phyloP scores from a whole-genome alignment of 2,888 invertebrate species.

The Microctonus aethiopoides region DNA sequence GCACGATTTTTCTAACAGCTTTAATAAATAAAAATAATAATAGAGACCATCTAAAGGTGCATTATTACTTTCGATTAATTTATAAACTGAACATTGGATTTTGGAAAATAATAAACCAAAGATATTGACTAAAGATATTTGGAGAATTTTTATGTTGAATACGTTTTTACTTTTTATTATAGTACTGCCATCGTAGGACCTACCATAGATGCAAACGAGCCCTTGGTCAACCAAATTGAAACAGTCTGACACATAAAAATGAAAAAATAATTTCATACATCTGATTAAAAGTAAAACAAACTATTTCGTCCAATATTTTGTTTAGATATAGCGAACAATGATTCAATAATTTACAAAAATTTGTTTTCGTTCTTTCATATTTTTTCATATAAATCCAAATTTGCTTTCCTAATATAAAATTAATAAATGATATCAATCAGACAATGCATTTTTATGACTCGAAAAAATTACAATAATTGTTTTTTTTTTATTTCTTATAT shows the following conservation, averaged over 20 bases:
- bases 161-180: slow-evolving; percentile 52
- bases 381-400: background rate
- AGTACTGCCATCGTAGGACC: slow-evolving; percentile 66
- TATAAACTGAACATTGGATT: background rate
- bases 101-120: background rate
- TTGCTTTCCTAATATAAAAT: too few relatives aligned
- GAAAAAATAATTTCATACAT: background rate
- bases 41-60: too few relatives aligned
- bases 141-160: slow-evolving; percentile 22
- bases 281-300: background rate
- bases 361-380: background rate
- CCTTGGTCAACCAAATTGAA: slow-evolving; percentile 57
- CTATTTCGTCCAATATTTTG: background rate
- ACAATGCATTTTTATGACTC: background rate
- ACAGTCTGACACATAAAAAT: slow-evolving; percentile 46
- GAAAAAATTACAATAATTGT: too few relatives aligned
- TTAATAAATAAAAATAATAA: too few relatives aligned
- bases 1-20: slow-evolving; percentile 3
- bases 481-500: too few relatives aligned
- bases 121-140: background rate
- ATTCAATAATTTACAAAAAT: background rate
- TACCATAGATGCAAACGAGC: slow-evolving; percentile 59
- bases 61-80: too few relatives aligned
- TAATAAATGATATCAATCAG: background rate
- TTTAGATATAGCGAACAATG: background rate